phyloP scores from a whole-genome alignment of 2,888 invertebrate species.

The Minunthozetes semirufus region DNA sequence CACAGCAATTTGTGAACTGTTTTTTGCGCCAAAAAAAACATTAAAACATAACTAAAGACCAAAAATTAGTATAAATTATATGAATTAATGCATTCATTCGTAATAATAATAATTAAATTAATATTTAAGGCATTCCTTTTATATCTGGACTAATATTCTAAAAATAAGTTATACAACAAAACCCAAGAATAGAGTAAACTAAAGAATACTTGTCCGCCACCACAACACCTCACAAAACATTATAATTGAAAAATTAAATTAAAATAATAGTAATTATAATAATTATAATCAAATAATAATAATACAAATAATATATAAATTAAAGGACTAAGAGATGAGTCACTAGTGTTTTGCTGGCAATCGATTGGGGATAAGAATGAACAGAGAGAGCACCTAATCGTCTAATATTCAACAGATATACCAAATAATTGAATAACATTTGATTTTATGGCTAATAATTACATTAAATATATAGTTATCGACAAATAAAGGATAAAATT shows the following conservation, averaged over 20 bases:
- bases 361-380: too few species aligned
- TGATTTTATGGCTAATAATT: not conserved
- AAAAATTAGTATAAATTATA: not conserved
- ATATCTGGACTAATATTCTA: too few species aligned
- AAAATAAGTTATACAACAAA: too few species aligned
- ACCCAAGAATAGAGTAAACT: too few species aligned
- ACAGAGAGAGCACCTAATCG: not conserved
- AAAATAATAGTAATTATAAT: too few species aligned
- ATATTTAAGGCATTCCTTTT: not conserved
- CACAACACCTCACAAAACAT: too few species aligned
- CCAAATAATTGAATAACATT: not conserved
- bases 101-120: not conserved
- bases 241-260: too few species aligned
- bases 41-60: not conserved
- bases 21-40: not conserved
- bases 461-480: not conserved
- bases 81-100: not conserved
- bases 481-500: not conserved
- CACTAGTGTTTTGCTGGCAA: too few species aligned
- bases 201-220: too few species aligned
- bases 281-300: too few species aligned
- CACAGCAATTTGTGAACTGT: not conserved
- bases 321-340: too few species aligned
- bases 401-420: not conserved
- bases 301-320: too few species aligned